Conservation (phyloP, 2,888 invertebrate genomes). For the Andrena flavipes region DNA sequence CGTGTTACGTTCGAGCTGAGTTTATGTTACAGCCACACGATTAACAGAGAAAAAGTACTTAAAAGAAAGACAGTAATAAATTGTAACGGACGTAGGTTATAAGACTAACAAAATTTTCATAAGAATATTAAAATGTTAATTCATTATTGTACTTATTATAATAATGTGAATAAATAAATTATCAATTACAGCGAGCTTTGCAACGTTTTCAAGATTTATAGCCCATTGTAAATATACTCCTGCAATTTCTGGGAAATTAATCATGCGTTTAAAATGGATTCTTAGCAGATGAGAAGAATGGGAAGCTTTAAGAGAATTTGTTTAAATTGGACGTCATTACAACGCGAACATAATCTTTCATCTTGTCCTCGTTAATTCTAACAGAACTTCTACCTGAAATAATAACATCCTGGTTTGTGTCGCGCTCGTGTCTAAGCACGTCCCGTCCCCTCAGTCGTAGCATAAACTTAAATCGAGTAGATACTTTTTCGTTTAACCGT, state of each 20-base stretch:
- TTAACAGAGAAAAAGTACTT: constrained; percentile 49
- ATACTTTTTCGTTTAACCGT: neutral
- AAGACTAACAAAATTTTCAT: constrained; percentile 52
- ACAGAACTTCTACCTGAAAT: constrained; percentile 79
- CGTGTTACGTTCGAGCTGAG: constrained; percentile 18
- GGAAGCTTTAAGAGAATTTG: neutral
- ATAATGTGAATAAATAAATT: constrained; percentile 54
- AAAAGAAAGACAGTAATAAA: constrained; percentile 42
- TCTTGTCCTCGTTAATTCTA: constrained; percentile 69
- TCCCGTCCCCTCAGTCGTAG: constrained; percentile 34
- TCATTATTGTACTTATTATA: constrained; percentile 45
- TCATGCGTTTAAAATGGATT: no score
- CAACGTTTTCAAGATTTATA: neutral
- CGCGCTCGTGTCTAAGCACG: constrained; percentile 25
- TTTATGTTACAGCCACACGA: constrained; percentile 8
- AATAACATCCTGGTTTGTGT: constrained; percentile 73
- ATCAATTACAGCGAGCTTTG: constrained; percentile 13
- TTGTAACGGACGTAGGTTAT: constrained; percentile 24
- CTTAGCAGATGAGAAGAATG: no score
- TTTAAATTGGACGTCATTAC: constrained; percentile 15
- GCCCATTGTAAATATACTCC: no score
- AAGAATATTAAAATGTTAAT: constrained; percentile 39
- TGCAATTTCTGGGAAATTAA: no score
- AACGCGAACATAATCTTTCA: constrained; percentile 32
- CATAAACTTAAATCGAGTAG: constrained; percentile 5